A percentile compares a stretch with the other conserved stretches of the same genome.
These are phyloP conservation scores for Psittacara wagleri DNA, from an alignment of 2,113 vertebrate species.

Conservation along the genomic window DNA sequence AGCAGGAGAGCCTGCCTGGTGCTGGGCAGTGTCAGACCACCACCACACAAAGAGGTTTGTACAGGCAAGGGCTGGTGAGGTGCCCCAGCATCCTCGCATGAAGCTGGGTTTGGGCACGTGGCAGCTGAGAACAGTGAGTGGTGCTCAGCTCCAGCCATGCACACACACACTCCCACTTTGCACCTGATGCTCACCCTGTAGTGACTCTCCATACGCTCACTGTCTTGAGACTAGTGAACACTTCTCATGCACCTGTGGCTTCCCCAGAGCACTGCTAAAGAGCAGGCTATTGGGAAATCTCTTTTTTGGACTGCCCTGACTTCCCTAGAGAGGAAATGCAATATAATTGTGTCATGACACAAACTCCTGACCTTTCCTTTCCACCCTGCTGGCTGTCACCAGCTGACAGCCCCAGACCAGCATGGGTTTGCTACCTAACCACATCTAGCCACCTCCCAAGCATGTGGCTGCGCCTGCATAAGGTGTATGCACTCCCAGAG, in stretches of 20 bases:
- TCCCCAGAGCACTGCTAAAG: neutral
- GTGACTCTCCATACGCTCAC: neutral
- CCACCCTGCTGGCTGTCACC: neutral
- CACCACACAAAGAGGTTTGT: neutral
- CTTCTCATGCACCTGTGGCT: neutral
- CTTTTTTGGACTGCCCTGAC: rapidly evolving
- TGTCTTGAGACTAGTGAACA: neutral
- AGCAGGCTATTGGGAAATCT: neutral
- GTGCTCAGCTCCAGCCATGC: neutral
- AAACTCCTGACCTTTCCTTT: neutral
- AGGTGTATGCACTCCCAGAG: rapidly evolving
- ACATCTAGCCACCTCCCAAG: neutral
- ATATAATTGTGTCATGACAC: neutral
- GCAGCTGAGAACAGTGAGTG: rapidly evolving
- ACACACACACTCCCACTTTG: neutral
- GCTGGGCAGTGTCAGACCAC: neutral
- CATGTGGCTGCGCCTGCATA: rapidly evolving
- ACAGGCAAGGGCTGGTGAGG: neutral
- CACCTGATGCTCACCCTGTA: neutral
- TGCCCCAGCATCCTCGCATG: rapidly evolving
- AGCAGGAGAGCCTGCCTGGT: neutral
- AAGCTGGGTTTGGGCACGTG: neutral
- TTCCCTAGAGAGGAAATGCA: neutral
- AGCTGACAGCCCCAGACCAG: neutral
- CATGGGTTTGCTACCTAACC: neutral